Conservation (phyloP, 2,113 vertebrate genomes). For the Chloropsis cyanopogon region DNA sequence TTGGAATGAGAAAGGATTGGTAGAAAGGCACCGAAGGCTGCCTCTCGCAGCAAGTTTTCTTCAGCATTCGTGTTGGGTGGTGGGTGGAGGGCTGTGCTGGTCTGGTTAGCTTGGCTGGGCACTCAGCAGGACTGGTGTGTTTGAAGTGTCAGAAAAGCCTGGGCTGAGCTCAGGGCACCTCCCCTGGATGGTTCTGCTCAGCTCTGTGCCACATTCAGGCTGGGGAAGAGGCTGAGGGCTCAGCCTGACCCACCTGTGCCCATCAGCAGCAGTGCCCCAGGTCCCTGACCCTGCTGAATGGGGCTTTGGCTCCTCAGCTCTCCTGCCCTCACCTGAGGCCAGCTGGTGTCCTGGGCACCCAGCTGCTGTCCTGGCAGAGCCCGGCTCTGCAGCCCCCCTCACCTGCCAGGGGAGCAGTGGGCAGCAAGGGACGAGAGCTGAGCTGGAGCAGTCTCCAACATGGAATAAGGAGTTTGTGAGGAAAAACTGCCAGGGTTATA, state of each 20-base stretch:
- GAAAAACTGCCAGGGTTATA: background rate
- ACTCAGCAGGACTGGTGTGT: rapidly evolving
- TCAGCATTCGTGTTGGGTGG: background rate
- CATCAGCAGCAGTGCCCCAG: rapidly evolving
- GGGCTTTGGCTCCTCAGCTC: rapidly evolving
- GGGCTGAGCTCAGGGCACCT: background rate
- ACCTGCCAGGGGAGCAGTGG: rapidly evolving
- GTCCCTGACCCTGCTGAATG: rapidly evolving
- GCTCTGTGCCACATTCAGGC: rapidly evolving
- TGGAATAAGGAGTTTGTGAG: background rate
- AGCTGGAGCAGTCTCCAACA: rapidly evolving
- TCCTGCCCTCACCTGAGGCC: background rate
- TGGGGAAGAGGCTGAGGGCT: rapidly evolving
- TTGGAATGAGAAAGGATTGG: too few relatives aligned
- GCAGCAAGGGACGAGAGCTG: rapidly evolving
- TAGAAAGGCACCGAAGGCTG: background rate
- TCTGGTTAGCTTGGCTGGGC: rapidly evolving
- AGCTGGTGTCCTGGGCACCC: rapidly evolving
- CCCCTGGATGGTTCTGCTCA: rapidly evolving
- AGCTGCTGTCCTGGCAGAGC: background rate
- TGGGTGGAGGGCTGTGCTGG: background rate
- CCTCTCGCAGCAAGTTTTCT: rapidly evolving
- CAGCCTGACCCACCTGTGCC: background rate
- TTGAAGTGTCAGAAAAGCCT: background rate
- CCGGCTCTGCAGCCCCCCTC: background rate